Base-by-base conservation (phyloP, 1,140 invertebrate genomes). In the Habropoda laboriosa region DNA sequence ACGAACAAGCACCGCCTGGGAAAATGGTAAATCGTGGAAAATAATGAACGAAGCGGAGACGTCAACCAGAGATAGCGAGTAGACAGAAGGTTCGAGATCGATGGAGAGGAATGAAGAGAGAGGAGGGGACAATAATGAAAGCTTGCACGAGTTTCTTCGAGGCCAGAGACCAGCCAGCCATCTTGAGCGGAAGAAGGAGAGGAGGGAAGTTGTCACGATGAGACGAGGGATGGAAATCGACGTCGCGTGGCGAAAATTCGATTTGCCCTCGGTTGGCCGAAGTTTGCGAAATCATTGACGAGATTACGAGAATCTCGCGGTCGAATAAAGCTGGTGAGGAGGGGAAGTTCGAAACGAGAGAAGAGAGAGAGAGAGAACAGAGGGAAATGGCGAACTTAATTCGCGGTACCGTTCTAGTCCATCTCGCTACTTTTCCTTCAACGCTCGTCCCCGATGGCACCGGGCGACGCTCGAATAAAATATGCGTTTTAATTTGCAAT, bases 401-500 rank as follows among this genome's bases (percentile, higher is more conserved):
- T 85, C 49, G 64, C 80, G 40, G 10, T 35, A 35, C 45, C 51
- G 47, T 40, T 21, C 32, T 38, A 35, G 70, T 53, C 13, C 68
- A 47, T 60, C 64, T 32, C 38, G 40, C 35, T 24, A 35, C 27
- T 49, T 60, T n/a, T 64, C 70, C 16, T 72, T 51, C 32, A 2
- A 24, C n/a, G 4, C 8, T n/a, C 16, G 51, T 35, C 71, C 71
- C 83, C 80, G 38, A 47, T 55, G 66, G 75, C 32, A 51, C 53
- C 58, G 67, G n/a, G 35, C 49, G 73, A 57, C 70, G 63, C 38
- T 85, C 77, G 81, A 81, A 80, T 87, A 87, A 87, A 87, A 87
- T 87, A 87, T 87, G 85, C 85, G 84, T 76, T 87, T 86, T 83
- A 87, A 87, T 87, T 87, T 87, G 85, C 85, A 87, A 86, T 87